Percentiles rank a stretch among this genome's conserved stretches.
phyloP scores from a whole-genome alignment of 1,140 invertebrate species.

The Drosophila ercepeae region DNA sequence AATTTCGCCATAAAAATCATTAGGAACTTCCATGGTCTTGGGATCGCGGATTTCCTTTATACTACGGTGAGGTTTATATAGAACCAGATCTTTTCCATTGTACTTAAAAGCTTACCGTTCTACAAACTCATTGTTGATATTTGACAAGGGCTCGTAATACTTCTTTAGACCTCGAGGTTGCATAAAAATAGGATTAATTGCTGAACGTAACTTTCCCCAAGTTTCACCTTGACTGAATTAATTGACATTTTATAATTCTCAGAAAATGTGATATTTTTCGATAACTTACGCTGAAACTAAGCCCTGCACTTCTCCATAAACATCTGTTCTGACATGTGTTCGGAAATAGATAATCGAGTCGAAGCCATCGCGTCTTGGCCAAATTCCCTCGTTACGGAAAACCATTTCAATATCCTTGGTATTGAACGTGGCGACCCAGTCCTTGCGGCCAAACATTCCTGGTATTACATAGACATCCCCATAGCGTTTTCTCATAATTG shows the following conservation, averaged over 20 bases:
- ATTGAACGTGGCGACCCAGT: slow-evolving; percentile 51
- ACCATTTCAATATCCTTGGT: slow-evolving; percentile 65
- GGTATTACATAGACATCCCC: slow-evolving; percentile 66
- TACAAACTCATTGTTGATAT: slow-evolving; percentile 71
- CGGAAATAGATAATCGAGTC: slow-evolving; percentile 62
- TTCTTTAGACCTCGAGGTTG: slow-evolving; percentile 54
- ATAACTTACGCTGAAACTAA: slow-evolving; percentile 50
- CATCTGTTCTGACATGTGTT: slow-evolving; percentile 35
- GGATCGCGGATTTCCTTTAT: slow-evolving; percentile 84
- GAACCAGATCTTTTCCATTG: neutral
- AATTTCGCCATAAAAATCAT: slow-evolving; percentile 86
- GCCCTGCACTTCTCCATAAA: slow-evolving; percentile 34
- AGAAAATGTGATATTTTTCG: too few species aligned
- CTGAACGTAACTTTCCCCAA: slow-evolving; percentile 53
- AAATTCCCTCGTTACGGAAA: slow-evolving; percentile 72
- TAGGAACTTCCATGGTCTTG: slow-evolving; percentile 85
- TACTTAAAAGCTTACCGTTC: slow-evolving; percentile 47
- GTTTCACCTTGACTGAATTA: slow-evolving; percentile 39
- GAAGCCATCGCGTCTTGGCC: slow-evolving; percentile 63
- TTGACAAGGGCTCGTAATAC: slow-evolving; percentile 59
- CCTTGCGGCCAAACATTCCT: slow-evolving; percentile 62
- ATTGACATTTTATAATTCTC: neutral
- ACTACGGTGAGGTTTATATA: neutral
- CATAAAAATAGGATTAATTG: slow-evolving; percentile 71
- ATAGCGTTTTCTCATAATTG: slow-evolving; percentile 45